These are phyloP conservation scores for Zaprionus gabonicus DNA, from an alignment of 1,140 invertebrate genomes.

Conservation along the genomic window DNA sequence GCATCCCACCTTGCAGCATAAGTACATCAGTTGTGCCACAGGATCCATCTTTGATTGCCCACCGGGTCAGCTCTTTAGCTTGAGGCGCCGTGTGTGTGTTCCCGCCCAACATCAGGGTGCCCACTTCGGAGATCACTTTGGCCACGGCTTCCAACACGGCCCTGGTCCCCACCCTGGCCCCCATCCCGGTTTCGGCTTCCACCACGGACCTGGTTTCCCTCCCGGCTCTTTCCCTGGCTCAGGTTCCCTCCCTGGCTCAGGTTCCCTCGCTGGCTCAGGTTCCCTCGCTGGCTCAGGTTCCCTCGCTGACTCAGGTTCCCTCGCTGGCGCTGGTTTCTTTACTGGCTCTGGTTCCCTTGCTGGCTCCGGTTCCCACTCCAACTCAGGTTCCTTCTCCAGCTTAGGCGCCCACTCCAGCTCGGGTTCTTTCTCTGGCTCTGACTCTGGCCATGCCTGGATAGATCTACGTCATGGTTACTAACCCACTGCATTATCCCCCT, in stretches of 20 bases:
- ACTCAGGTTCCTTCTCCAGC: not conserved
- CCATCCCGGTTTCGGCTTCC: not conserved
- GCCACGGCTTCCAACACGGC: not conserved
- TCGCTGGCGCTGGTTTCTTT: no score
- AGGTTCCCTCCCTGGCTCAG: no score
- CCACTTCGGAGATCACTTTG: not conserved
- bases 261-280: no score
- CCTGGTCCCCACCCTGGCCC: not conserved
- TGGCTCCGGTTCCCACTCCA: not conserved
- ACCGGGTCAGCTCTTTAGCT: slow-evolving; percentile 58
- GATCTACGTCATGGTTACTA: slow-evolving; percentile 67
- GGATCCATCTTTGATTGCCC: slow-evolving; percentile 48
- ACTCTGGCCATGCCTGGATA: slow-evolving; percentile 32
- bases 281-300: no score
- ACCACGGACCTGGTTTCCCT: not conserved
- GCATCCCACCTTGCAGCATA: slow-evolving; percentile 86
- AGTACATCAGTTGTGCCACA: slow-evolving; percentile 88
- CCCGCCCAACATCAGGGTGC: not conserved
- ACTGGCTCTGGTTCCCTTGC: no score
- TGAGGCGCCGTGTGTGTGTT: slow-evolving; percentile 58
- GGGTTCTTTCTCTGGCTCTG: not conserved
- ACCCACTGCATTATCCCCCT: slow-evolving; percentile 9
- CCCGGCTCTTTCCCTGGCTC: no score
- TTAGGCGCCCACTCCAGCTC: not conserved
- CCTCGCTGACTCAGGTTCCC: no score